Base-by-base conservation (phyloP, 2,113 vertebrate species). In the Nothocercus nigrocapillus region DNA sequence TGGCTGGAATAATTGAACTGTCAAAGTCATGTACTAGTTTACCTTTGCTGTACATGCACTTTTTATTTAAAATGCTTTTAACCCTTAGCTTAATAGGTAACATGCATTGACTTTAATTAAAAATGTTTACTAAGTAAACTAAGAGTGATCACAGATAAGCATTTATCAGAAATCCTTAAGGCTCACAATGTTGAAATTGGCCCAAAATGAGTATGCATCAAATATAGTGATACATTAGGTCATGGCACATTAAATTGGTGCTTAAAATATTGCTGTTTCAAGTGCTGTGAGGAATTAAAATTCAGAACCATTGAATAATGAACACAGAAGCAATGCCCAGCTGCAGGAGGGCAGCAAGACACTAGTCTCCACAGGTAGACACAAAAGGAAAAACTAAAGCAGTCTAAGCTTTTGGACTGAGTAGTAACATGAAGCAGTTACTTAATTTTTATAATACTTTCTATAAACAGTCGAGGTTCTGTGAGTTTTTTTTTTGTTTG, bases 11-110 rank as follows among this genome's bases (percentile, higher is more conserved):
- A 97, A 98, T 98, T 98, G 97, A 98, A 92, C 96, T 94, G 90
- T 97, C 22, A n/a, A 97, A 96, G 96, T 94, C 82, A 67, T 93
- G 90, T 97, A 97, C 96, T 96, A 82, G 96, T 98, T 98, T 98
- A 97, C 95, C 98, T 98, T 98, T 98, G 98, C 98, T 98, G 97
- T 97, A 97, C 97, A 97, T 79, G 94, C 98, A 98, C 94, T 98
- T 98, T 97, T 94, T 97, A 84, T 97, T 97, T 97, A 97, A 97
- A 98, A 96, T 88, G 90, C 96, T 97, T 97, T 94, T 98, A 98
- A 98, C 94, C 77, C 96, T 79, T 97, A 96, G 95, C 97, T 98
- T 98, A 98, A 98, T 98, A 97, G 97, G 97, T 97, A 98, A 95
- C 96, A 97, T 98, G 96, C 96, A 96, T 97, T 95, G 95, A 92